Percentiles rank a stretch among this genome's conserved stretches.
Conservation (phyloP, 2,113 vertebrate genomes). For the Takifugu flavidus region DNA sequence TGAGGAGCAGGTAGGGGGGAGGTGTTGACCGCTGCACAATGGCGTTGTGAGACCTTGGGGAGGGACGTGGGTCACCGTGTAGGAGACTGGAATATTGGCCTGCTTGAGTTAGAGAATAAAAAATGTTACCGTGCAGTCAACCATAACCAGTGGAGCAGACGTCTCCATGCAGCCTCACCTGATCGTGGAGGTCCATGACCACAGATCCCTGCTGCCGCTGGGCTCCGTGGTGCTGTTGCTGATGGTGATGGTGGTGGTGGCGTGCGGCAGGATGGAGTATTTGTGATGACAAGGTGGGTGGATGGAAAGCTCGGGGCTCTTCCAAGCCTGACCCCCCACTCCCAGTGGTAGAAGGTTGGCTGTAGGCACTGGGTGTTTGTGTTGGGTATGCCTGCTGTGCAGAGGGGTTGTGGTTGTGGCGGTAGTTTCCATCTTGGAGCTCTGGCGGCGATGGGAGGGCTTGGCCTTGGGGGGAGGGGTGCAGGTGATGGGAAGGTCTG, state of each 20-base stretch:
- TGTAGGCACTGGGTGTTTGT: constrained; percentile 73
- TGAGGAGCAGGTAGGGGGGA: constrained; percentile 89
- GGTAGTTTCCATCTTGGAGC: constrained; percentile 91
- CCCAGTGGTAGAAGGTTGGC: constrained; percentile 75
- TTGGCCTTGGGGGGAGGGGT: constrained; percentile 59
- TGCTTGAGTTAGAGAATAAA: constrained; percentile 82
- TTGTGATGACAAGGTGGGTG: constrained; percentile 88
- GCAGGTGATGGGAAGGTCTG: constrained; percentile 48
- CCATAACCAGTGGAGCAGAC: background rate
- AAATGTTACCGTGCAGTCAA: constrained; percentile 4
- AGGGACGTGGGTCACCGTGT: constrained; percentile 90
- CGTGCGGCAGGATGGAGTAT: constrained; percentile 90
- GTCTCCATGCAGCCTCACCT: constrained; percentile 68
- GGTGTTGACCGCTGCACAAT: constrained; percentile 92
- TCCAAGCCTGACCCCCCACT: constrained; percentile 74
- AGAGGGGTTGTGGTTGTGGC: constrained; percentile 59
- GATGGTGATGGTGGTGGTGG: constrained; percentile 81
- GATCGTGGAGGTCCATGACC: constrained; percentile 94
- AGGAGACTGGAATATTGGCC: constrained; percentile 90
- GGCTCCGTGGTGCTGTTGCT: constrained; percentile 67
- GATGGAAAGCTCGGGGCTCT: constrained; percentile 92
- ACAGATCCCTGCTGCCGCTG: constrained; percentile 86
- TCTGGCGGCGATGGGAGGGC: constrained; percentile 57
- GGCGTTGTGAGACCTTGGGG: constrained; percentile 90
- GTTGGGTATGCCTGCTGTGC: constrained; percentile 68